These are phyloP conservation scores for Pleuronectes platessa DNA, from an alignment of 2,113 vertebrate species.

Conservation along the genomic window DNA sequence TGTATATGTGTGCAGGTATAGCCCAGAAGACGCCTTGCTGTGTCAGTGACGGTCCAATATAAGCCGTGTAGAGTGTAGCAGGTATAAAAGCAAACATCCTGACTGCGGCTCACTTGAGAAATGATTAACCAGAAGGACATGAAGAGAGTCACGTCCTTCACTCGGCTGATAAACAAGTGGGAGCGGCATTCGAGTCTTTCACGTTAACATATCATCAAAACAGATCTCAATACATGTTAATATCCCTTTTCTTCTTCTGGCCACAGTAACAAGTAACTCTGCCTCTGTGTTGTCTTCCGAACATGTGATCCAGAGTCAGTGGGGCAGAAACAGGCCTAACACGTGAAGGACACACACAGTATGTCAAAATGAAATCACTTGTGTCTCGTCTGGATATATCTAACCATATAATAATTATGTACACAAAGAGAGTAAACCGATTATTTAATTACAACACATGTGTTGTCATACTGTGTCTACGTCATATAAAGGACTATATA, in stretches of 20 bases:
- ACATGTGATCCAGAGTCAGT: too few relatives aligned
- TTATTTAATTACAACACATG: background rate
- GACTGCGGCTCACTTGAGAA: background rate
- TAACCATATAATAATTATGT: too few relatives aligned
- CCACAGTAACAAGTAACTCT: too few relatives aligned
- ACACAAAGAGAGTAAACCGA: background rate
- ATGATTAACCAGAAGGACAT: slow-evolving; percentile 30
- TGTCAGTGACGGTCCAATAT: too few relatives aligned
- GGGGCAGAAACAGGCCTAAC: too few relatives aligned
- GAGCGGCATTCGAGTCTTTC: background rate
- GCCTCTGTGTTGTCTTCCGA: too few relatives aligned
- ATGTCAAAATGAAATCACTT: background rate
- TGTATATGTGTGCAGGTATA: background rate
- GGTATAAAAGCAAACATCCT: slow-evolving; percentile 19
- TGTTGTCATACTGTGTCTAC: background rate
- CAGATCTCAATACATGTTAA: background rate
- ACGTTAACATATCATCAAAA: background rate
- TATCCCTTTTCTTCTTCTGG: too few relatives aligned
- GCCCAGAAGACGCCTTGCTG: slow-evolving; percentile 37
- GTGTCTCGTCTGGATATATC: background rate
- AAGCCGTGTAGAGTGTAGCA: too few relatives aligned
- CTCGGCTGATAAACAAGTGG: background rate
- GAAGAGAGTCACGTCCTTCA: background rate
- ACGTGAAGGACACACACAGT: too few relatives aligned
- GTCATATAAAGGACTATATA: background rate